Evolutionary conservation across 2,888 invertebrate genomes (phyloP), one percentile per base, ranked within the genome.

Genomic region (Heliconius erato): DNA sequence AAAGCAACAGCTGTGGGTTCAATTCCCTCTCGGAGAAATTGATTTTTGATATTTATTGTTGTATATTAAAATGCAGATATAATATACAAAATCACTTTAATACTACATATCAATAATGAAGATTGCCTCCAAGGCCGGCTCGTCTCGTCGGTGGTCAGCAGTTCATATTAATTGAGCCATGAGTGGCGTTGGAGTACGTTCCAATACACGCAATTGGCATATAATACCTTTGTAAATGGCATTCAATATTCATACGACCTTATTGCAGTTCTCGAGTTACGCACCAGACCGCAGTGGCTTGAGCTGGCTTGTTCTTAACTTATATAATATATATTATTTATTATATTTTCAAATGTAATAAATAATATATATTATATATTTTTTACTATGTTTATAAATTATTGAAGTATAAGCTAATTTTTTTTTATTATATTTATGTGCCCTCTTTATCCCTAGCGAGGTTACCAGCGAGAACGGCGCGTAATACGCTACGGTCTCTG

Each of bases 181-280:
- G 78, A 67, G 28, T 49, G 67, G 74, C 65, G 68, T 68, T 49
- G 76, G 67, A 83, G 79, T 81, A 77, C 82, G 69, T 82, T 59
- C 79, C 81, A 79, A 77, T 84, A 77, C 40, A 79, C 26, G 63
- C 79, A 80, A 82, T 82, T 80, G 83, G 40, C 76, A 54, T 67
- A 78, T 67, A 67, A 67, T 44, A 28, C 35, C 65, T 65, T 78
- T 49, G 67, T 63, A 54, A 74, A 32, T 74, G 23, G 19, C 67
- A 78, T 67, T 28, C 28, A 28, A 28, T 28, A 28, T 28, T 65
- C 23, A 26, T 40, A n/a, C 9, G 76, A 11, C 63, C 76, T 76
- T 16, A 26, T 1, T 59, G 63, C 63, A 40, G n/a, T 35, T 76
- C 76, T 76, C 76, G 63, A 4, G 76, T 63, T 63, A 63, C 76